Percentiles rank a stretch among this genome's conserved stretches.
Conservation (phyloP, 2,888 invertebrate genomes). For the Polydrusus tereticollis region DNA sequence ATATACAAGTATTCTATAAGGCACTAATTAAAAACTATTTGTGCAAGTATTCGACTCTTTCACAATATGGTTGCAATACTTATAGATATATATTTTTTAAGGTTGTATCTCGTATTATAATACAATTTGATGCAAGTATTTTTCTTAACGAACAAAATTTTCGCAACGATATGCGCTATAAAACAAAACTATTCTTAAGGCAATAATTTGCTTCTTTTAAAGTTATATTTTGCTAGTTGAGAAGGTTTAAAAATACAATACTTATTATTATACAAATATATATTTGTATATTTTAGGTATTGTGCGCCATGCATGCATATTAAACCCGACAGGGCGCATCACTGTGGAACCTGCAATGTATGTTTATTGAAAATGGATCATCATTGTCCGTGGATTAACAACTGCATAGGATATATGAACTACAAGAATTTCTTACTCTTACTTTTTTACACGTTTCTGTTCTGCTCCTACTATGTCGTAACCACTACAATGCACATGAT, state of each 20-base stretch:
- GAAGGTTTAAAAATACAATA: not conserved
- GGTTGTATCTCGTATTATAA: too few species aligned
- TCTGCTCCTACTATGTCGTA: slow-evolving; percentile 50
- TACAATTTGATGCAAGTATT: too few species aligned
- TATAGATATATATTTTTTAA: too few species aligned
- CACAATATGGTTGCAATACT: too few species aligned
- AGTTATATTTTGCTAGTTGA: too few species aligned
- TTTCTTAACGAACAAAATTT: too few species aligned
- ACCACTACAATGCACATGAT: slow-evolving; percentile 14
- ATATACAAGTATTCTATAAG: too few species aligned
- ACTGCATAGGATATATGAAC: slow-evolving; percentile 59
- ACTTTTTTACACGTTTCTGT: slow-evolving; percentile 53
- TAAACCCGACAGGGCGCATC: slow-evolving; percentile 61
- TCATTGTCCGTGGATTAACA: slow-evolving; percentile 61
- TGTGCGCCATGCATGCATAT: slow-evolving; percentile 57
- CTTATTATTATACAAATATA: not conserved
- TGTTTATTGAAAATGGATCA: slow-evolving; percentile 62
- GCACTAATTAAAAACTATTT: too few species aligned
- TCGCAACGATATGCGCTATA: too few species aligned
- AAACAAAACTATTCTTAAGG: too few species aligned
- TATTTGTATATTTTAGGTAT: slow-evolving; percentile 52
- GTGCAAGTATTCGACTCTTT: too few species aligned
- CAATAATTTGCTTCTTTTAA: not conserved
- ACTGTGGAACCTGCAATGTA: slow-evolving; percentile 57
- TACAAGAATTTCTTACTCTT: slow-evolving; percentile 58